These are phyloP conservation scores for Bucorvus abyssinicus DNA, from an alignment of 2,797 vertebrate species.

Conservation along the genomic window DNA sequence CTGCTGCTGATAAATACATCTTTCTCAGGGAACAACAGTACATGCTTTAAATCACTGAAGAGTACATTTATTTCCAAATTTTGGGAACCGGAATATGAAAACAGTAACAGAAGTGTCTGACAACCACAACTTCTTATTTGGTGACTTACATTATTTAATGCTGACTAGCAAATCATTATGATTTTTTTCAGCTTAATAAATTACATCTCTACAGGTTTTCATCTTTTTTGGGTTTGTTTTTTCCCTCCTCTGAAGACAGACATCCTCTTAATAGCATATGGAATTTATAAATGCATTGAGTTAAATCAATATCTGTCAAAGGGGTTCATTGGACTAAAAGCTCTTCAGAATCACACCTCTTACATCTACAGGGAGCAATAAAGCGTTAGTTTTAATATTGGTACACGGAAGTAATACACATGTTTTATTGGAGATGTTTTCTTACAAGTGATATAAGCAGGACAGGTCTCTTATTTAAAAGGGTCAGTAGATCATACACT, in stretches of 20 bases:
- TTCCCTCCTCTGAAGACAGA: neutral
- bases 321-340: neutral
- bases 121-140: neutral
- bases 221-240: neutral
- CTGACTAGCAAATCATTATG: neutral
- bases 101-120: neutral
- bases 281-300: neutral
- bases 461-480: neutral
- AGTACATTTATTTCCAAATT: neutral
- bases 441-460: constrained; percentile 9
- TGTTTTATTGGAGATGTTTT: constrained; percentile 18
- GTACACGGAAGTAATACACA: constrained; percentile 12
- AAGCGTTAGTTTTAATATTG: constrained; percentile 27
- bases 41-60: neutral
- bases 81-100: neutral
- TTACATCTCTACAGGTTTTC: neutral
- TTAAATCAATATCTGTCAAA: constrained; percentile 44
- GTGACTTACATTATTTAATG: neutral
- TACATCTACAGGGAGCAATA: constrained; percentile 1
- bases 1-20: neutral
- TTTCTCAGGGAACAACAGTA: neutral
- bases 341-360: constrained; percentile 9
- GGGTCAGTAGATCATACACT: neutral
- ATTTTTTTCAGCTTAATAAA: neutral
- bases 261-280: neutral